Evolutionary conservation across 2,797 vertebrate species (phyloP).

Genomic region (Schizopygopsis malacanthus): DNA sequence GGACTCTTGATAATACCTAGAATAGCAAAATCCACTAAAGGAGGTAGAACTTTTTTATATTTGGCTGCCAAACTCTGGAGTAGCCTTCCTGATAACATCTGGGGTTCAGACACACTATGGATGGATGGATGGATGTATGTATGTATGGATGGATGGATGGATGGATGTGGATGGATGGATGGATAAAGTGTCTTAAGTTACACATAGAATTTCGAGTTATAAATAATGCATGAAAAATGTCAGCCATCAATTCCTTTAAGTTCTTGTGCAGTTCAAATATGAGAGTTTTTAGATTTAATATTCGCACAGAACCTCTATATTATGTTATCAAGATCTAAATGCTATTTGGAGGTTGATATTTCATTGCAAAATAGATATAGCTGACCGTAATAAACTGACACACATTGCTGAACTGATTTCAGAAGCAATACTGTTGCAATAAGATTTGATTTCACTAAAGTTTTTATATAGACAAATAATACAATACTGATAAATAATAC

Average conservation of each 20-base stretch:
- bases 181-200: not conserved
- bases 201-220: not conserved
- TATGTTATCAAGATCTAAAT: constrained; percentile 28
- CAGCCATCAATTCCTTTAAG: not conserved
- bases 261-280: not conserved
- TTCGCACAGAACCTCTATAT: constrained; percentile 12
- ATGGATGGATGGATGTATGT: not conserved
- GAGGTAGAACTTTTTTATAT: too few species aligned
- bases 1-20: too few species aligned
- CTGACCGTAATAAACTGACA: not conserved
- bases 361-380: constrained; percentile 20
- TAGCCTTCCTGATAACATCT: too few species aligned
- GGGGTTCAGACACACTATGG: not conserved
- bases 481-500: not conserved
- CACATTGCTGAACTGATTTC: constrained; percentile 7
- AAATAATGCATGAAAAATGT: not conserved
- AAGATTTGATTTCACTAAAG: not conserved
- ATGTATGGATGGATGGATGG: not conserved
- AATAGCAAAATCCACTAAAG: too few species aligned
- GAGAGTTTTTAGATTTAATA: constrained; percentile 1
- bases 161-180: constrained; percentile 2
- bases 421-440: constrained; percentile 39
- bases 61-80: too few species aligned
- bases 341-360: constrained; percentile 1
- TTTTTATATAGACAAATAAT: not conserved